Conservation (phyloP, 2,888 invertebrate genomes). For the Calameuta pallipes region DNA sequence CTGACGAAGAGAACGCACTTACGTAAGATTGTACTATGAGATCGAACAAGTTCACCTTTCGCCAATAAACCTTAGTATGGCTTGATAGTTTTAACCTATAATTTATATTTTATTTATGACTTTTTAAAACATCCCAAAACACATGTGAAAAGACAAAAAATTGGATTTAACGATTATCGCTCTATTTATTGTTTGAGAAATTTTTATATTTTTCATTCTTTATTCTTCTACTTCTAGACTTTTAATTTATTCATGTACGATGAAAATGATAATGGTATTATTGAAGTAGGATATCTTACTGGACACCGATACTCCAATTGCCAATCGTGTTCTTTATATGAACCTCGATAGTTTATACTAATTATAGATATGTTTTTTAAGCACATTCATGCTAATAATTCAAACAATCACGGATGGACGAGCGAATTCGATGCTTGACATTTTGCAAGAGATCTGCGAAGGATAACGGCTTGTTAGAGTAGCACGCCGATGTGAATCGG, state of each 20-base stretch:
- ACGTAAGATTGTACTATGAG: background rate
- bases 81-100: background rate
- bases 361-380: background rate
- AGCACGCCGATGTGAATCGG: conserved; percentile 14
- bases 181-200: background rate
- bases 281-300: background rate
- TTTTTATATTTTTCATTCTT: background rate
- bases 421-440: background rate
- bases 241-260: background rate
- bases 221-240: background rate
- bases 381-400: background rate
- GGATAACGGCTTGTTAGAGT: background rate
- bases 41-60: background rate
- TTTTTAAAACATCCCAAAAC: too few relatives aligned
- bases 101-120: too few relatives aligned
- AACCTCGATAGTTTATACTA: background rate
- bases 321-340: background rate
- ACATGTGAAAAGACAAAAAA: too few relatives aligned
- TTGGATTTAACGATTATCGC: background rate
- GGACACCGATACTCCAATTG: background rate
- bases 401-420: background rate
- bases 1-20: background rate
- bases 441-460: background rate
- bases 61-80: background rate
- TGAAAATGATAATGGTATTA: background rate